Base-by-base conservation (phyloP, 2,113 vertebrate genomes). In the Eolophus roseicapilla region DNA sequence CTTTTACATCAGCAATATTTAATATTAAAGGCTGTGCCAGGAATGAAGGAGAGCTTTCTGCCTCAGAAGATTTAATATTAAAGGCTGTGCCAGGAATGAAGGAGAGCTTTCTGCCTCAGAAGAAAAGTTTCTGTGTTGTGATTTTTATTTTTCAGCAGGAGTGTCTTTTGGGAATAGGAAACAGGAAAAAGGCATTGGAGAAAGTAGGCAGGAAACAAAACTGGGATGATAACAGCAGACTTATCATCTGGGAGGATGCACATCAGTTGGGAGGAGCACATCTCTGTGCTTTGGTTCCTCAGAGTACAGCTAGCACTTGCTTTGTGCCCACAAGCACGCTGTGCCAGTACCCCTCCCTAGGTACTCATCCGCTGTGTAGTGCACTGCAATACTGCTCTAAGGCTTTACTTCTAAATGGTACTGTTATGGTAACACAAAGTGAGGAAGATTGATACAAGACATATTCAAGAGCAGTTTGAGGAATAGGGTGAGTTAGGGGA, bases 311-410 rank as follows among this genome's bases (percentile, higher is more conserved):
- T 17, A 27, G 44, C 49, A n/a, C 35, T n/a, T 39, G 28, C 39
- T 60, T 84, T 39, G 23, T 24, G 43, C 5, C 53, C 12, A 1
- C 49, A 37, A 37, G 41, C 35, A 60, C 47, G 4, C 23, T 8
- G 25, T 28, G 33, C 41, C 39, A 29, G 53, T 7, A 9, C 86
- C 43, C 13, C 3, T 16, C 82, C 68, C 49, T 6, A 29, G 33
- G 24, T 9, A 6, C 33, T 27, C 27, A 5, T 6, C 62, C 44
- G 64, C 17, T 21, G 49, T 6, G 1, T 3, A 49, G 67, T 0
- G 17, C 24, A 13, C 37, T 52, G 57, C 43, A 7, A 20, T 11
- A 10, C 11, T n/a, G 11, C 68, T 21, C 55, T 6, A 7, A 37
- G 69, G 63, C 57, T 65, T 52, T 23, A 10, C 13, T 55, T 59